phyloP scores from a whole-genome alignment of 2,797 vertebrate species.

The Sebastolobus altivelis region DNA sequence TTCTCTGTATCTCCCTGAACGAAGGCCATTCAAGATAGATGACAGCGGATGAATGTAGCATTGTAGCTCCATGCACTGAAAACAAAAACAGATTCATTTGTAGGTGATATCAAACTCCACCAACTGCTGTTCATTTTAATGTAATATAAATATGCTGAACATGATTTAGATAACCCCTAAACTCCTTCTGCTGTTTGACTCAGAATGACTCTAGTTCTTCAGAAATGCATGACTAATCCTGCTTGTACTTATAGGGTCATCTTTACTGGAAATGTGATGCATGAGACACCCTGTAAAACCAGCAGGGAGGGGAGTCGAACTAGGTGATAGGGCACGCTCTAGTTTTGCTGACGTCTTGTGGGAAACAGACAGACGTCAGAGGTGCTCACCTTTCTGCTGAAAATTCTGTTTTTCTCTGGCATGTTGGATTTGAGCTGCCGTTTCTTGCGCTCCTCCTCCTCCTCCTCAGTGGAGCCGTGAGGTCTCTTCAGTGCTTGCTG shows the following conservation, averaged over 20 bases:
- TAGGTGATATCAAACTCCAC: slow-evolving; percentile 21
- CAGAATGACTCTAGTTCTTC: slow-evolving; percentile 16
- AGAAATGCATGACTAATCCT: slow-evolving; percentile 44
- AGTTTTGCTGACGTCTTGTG: slow-evolving; percentile 50
- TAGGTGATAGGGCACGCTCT: slow-evolving; percentile 54
- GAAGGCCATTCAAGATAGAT: slow-evolving; percentile 86
- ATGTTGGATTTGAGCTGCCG: slow-evolving; percentile 62
- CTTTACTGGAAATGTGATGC: slow-evolving; percentile 52
- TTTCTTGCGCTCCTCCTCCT: slow-evolving; percentile 51
- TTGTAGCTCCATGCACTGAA: slow-evolving; percentile 85
- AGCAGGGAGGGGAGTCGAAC: slow-evolving; percentile 36
- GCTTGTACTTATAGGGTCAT: not conserved
- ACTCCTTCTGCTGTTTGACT: not conserved
- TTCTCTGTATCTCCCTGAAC: slow-evolving; percentile 87
- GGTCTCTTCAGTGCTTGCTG: slow-evolving; percentile 80
- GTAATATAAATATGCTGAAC: not conserved
- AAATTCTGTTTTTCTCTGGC: slow-evolving; percentile 76
- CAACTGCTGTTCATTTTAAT: not conserved
- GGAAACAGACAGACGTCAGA: slow-evolving; percentile 23
- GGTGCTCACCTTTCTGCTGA: slow-evolving; percentile 84
- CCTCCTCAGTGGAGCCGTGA: slow-evolving; percentile 56
- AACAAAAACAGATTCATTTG: slow-evolving; percentile 50
- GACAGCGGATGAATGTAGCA: slow-evolving; percentile 88
- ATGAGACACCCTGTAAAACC: slow-evolving; percentile 27
- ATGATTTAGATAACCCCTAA: not conserved